A percentile compares a stretch with the other conserved stretches of the same genome.
These are phyloP conservation scores for Pristionchus entomophagus DNA, from an alignment of 2,888 invertebrate species.

Conservation along the genomic window DNA sequence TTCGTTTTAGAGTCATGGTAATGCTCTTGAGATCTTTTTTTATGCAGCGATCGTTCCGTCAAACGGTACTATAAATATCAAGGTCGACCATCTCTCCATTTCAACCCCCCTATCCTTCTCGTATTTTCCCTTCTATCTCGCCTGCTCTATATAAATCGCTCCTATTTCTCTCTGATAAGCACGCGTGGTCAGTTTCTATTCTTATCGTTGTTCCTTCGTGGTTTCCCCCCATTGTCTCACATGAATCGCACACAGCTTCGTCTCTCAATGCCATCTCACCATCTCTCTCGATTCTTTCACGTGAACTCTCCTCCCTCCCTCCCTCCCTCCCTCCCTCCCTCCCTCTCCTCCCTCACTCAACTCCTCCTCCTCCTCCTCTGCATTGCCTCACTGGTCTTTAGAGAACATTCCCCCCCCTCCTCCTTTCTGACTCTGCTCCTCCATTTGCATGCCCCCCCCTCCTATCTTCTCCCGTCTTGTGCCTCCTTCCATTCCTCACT, in stretches of 20 bases:
- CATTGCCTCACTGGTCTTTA: slow-evolving; percentile 2
- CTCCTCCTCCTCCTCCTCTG: background rate
- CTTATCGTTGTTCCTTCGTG: background rate
- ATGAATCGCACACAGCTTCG: background rate
- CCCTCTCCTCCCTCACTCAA: slow-evolving; percentile 7
- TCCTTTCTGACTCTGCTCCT: background rate
- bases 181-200: slow-evolving; percentile 20
- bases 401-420: slow-evolving; percentile 2
- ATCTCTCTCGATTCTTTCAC: background rate
- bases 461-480: background rate
- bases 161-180: slow-evolving; percentile 5
- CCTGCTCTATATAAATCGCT: background rate
- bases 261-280: slow-evolving; percentile 34
- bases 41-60: background rate
- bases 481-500: background rate
- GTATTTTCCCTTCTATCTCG: background rate
- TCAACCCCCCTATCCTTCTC: background rate
- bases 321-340: background rate
- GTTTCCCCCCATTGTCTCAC: slow-evolving; percentile 14
- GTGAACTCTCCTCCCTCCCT: slow-evolving; percentile 3
- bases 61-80: slow-evolving; percentile 20
- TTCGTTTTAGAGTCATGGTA: background rate
- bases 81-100: slow-evolving; percentile 13
- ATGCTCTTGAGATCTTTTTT: slow-evolving; percentile 23
- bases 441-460: slow-evolving; percentile 11